Evolutionary conservation across 2,113 vertebrate species (phyloP), one percentile per base, ranked within the genome.

Genomic region (Phyllostomus hastatus): DNA sequence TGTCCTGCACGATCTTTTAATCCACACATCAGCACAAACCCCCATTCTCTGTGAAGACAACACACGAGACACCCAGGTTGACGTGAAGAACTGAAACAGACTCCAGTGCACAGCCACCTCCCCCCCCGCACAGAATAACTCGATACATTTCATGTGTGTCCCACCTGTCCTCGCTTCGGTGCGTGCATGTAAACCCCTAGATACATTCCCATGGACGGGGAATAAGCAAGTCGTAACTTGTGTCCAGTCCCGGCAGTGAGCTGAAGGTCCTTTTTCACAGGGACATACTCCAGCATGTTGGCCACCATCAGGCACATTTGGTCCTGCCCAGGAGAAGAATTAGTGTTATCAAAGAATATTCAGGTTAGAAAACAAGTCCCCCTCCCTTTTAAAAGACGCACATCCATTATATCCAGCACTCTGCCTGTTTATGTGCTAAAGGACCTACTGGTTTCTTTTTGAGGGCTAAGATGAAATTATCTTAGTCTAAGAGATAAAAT

Each of bases 281-380:
- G 99, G 97, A 99, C 98, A 93, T 99, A 99, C 2, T 99, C 99
- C 98, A 99, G 97, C 98, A 99, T 98, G 88, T 99, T 99, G 0
- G 99, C 98, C 72, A 99, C 99, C 99, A 99, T 98, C 92, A 99
- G 97, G 96, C 99, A 99, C 89, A 99, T 98, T 80, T 99, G 99
- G 66, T 99, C 99, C 99, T 99, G 95, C 2, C 15, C 41, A 84
- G 75, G 4, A 73, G 0, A 84, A 90, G 26, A 67, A 26, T 48
- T 54, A 54, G 84, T 19, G 0, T 33, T 22, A 17, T 0, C 26
- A 66, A 72, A 92, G 92, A 15, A 72, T 11, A 7, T 35, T 28
- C 0, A 87, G n/a, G n/a, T 0, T 28, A 88, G 35, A 94, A 87
- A 67, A 43, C n/a, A 46, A 12, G 31, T 24, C 19, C 17, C 17